phyloP scores from a whole-genome alignment of 2,113 vertebrate genomes.

The Chaetodon auriga region DNA sequence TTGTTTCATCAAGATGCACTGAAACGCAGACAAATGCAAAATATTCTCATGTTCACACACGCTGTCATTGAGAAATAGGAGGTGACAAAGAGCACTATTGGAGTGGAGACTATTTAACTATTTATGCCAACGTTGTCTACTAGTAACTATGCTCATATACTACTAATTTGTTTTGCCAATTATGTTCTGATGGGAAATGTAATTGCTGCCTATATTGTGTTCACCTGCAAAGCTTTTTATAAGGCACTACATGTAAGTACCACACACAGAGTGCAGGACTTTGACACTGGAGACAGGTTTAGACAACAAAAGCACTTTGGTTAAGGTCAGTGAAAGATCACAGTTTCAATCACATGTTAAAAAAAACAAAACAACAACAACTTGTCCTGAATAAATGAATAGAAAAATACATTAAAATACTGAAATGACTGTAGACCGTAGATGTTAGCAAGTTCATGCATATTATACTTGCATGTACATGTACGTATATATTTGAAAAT shows the following conservation, averaged over 20 bases:
- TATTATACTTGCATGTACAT: not conserved
- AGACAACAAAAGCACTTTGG: not conserved
- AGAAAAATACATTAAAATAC: too few species aligned
- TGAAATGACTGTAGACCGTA: too few species aligned
- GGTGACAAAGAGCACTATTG: not conserved
- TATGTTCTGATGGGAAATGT: not conserved
- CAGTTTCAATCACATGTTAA: too few species aligned
- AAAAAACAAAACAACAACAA: too few species aligned
- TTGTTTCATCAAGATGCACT: constrained; percentile 28
- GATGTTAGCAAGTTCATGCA: not conserved
- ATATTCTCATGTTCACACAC: not conserved
- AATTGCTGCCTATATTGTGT: not conserved
- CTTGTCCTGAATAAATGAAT: too few species aligned
- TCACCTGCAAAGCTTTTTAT: not conserved
- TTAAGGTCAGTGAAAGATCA: not conserved
- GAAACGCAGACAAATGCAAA: constrained; percentile 1
- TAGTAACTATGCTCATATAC: constrained; percentile 6
- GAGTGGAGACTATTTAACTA: not conserved
- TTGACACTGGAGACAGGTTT: not conserved
- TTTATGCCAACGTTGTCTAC: not conserved
- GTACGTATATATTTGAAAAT: not conserved
- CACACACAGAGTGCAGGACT: not conserved
- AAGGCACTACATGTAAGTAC: not conserved
- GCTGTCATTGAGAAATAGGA: not conserved
- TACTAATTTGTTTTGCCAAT: not conserved